phyloP scores from a whole-genome alignment of 2,888 invertebrate genomes.

The Thalpophila matura region DNA sequence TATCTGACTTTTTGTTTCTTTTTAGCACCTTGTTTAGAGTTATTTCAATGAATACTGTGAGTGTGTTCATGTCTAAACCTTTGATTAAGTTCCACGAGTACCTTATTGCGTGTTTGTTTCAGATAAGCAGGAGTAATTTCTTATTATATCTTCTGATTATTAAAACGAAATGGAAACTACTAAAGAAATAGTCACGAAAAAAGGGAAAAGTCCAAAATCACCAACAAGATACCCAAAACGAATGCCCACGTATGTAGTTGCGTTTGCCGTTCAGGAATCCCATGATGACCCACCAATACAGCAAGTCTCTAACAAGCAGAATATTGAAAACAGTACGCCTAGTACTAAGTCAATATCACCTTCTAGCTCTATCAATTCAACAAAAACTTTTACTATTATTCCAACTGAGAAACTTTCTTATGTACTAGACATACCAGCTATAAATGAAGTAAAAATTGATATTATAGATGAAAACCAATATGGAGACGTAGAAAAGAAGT shows the following conservation, averaged over 20 bases:
- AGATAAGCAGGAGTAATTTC: slow-evolving; percentile 42
- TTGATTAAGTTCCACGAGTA: slow-evolving; percentile 6
- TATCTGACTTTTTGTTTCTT: slow-evolving; percentile 5
- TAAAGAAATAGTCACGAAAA: slow-evolving; percentile 36
- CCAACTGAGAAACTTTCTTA: slow-evolving; percentile 41
- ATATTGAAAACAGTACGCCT: slow-evolving; percentile 52
- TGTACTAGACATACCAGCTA: slow-evolving; percentile 25
- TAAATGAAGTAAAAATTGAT: slow-evolving; percentile 54
- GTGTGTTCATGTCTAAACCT: background rate
- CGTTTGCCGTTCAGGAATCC: slow-evolving; percentile 69
- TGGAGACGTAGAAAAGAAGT: slow-evolving; percentile 46
- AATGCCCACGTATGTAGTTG: slow-evolving; percentile 67
- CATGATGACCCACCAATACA: slow-evolving; percentile 65
- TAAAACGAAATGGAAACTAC: slow-evolving; percentile 56
- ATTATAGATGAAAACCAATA: slow-evolving; percentile 51
- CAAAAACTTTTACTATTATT: slow-evolving; percentile 59
- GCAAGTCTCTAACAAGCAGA: slow-evolving; percentile 63
- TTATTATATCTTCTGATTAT: too few relatives aligned
- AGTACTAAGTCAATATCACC: slow-evolving; percentile 59
- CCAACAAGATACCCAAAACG: slow-evolving; percentile 55
- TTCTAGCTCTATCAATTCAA: slow-evolving; percentile 47
- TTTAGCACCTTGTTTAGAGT: background rate
- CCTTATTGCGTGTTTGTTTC: slow-evolving; percentile 52
- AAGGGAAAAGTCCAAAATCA: slow-evolving; percentile 51
- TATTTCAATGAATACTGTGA: background rate